Conservation (phyloP, 1,140 invertebrate species). For the Lordiphosa collinella region DNA sequence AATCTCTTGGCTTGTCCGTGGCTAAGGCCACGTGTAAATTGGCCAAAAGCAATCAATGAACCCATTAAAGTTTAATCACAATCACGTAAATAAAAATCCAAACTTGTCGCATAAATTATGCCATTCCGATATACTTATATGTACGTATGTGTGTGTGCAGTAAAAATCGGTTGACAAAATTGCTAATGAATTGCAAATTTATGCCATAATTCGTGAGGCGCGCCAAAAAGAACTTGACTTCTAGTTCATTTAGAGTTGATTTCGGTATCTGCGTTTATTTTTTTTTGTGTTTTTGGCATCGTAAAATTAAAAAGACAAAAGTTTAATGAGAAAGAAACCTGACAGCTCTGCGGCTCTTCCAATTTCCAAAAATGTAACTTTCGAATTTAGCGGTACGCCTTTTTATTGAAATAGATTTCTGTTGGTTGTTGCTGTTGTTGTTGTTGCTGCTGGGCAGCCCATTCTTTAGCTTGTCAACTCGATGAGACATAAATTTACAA, state of each 20-base stretch:
- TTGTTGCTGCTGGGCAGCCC: conserved; percentile 46
- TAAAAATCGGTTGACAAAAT: conserved; percentile 55
- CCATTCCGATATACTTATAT: conserved; percentile 36
- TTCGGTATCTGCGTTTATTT: conserved; percentile 9
- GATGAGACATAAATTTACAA: conserved; percentile 77
- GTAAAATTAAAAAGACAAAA: conserved; percentile 70
- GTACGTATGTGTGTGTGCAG: conserved; percentile 1
- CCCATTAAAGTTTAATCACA: conserved; percentile 76
- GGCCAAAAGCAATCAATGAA: conserved; percentile 66
- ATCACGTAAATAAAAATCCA: conserved; percentile 70
- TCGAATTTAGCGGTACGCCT: conserved; percentile 76
- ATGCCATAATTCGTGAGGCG: conserved; percentile 50
- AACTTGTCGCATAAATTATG: conserved; percentile 78
- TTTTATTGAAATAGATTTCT: conserved; percentile 64
- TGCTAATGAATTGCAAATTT: conserved; percentile 75
- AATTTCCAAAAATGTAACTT: conserved; percentile 78
- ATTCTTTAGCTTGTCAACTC: conserved; percentile 77
- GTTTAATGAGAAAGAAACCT: conserved; percentile 77
- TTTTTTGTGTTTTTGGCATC: conserved; percentile 39
- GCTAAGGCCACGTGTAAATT: conserved; percentile 59
- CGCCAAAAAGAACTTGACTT: conserved; percentile 77
- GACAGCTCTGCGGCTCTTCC: conserved; percentile 38
- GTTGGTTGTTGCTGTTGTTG: conserved; percentile 31
- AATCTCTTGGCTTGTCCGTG: conserved; percentile 30
- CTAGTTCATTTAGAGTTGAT: conserved; percentile 63